Base-by-base conservation (phyloP, 2,888 invertebrate species). In the Caenorhabditis sinica region DNA sequence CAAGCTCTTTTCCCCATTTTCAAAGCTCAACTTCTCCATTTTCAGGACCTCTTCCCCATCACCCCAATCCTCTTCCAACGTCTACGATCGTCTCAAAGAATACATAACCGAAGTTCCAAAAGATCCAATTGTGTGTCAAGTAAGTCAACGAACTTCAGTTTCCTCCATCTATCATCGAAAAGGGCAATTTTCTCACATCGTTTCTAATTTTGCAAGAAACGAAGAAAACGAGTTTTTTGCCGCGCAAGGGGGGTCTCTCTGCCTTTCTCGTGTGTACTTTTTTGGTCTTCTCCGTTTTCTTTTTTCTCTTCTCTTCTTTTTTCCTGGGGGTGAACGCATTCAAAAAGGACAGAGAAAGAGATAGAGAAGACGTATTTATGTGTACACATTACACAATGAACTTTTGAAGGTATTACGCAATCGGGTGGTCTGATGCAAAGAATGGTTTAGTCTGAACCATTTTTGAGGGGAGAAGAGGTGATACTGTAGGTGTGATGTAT, bases 41-140 rank as follows among this genome's bases (percentile, higher is more conserved):
- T 76, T 43, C 49, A 76, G 76, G 45, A 71, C 51, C 2, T 71
- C 77, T 17, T 63, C 77, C 15, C 77, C 71, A 33, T 60, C 77
- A 49, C 51, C 51, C n/a, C 76, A 30, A 33, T 33, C 4, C 17
- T 56, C n/a, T 25, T 25, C 23, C 15, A 65, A 69, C 17, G 28
- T 79, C 25, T 79, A 72, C 25, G 69, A 79, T 65, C 79, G 71
- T 45, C 53, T 79, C 28, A 79, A 79, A 51, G 53, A 79, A 45
- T 79, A 79, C 28, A 72, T 71, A 20, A n/a, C 15, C 45, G 79
- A 72, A 36, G 45, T 79, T 36, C 79, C 79, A 23, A 79, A 79
- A 53, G 79, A 79, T 79, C 79, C 79, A 45, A 30, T 65, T 56
- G 79, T 65, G 8, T 79, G 79, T 72, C 79, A 79, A 65, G 79